Conservation (phyloP, 2,113 vertebrate genomes). For the Pluvialis apricaria region DNA sequence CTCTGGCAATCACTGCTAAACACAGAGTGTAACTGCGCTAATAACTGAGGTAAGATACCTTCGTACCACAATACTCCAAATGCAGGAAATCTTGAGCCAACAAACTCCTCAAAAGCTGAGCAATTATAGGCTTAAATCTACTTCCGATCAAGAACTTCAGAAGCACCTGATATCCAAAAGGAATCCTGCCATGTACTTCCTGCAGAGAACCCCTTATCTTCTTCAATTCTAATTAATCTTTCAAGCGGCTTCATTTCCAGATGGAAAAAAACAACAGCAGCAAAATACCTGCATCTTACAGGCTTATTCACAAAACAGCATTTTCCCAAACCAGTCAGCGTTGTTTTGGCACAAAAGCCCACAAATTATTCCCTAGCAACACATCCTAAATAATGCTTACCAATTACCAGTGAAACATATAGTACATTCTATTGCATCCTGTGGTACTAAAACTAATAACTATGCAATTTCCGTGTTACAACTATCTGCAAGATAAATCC, state of each 20-base stretch:
- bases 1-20: background rate
- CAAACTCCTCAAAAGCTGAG: background rate
- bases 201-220: background rate
- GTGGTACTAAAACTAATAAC: background rate
- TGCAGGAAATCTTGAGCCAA: background rate
- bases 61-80: background rate
- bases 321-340: background rate
- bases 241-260: background rate
- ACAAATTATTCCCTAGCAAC: background rate
- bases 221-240: background rate
- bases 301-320: background rate
- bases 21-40: background rate
- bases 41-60: background rate
- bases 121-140: background rate
- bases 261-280: background rate
- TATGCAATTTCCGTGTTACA: background rate
- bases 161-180: background rate
- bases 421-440: background rate
- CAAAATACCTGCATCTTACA: background rate
- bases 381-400: background rate
- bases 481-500: background rate
- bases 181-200: background rate
- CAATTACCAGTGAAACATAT: background rate
- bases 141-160: background rate
- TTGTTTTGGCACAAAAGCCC: background rate